Conservation (phyloP, 2,797 vertebrate genomes). For the Perodicticus potto region DNA sequence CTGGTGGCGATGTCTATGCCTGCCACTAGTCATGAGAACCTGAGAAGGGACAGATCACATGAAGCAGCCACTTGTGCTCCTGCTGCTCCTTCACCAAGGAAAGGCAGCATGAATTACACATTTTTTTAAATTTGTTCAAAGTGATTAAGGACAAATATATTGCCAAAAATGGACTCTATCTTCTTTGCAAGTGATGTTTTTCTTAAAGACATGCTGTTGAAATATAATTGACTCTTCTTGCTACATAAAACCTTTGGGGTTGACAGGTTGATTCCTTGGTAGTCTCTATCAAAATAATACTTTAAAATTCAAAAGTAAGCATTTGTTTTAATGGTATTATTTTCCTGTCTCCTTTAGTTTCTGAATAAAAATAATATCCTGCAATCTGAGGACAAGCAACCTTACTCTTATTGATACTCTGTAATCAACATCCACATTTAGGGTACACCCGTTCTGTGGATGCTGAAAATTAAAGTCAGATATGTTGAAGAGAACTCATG, state of each 20-base stretch:
- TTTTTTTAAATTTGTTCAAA: constrained; percentile 30
- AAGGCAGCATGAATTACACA: neutral
- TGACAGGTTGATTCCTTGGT: neutral
- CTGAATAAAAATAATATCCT: neutral
- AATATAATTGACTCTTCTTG: neutral
- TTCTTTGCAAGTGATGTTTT: neutral
- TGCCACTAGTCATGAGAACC: neutral
- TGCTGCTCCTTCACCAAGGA: neutral
- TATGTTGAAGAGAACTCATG: neutral
- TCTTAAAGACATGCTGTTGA: neutral
- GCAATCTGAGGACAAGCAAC: neutral
- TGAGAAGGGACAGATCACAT: neutral
- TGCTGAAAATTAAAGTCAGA: neutral
- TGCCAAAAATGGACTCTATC: neutral
- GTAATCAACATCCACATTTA: neutral
- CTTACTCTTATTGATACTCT: neutral
- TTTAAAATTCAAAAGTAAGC: constrained; percentile 10
- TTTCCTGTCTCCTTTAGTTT: neutral
- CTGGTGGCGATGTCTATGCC: fast-evolving
- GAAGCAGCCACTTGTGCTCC: neutral
- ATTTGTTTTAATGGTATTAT: neutral
- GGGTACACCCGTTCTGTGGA: neutral
- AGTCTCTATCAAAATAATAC: neutral
- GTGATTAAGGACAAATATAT: neutral
- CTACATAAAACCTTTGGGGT: neutral